Evolutionary conservation across 2,113 vertebrate genomes (phyloP).

Genomic region (Pelecanus crispus): DNA sequence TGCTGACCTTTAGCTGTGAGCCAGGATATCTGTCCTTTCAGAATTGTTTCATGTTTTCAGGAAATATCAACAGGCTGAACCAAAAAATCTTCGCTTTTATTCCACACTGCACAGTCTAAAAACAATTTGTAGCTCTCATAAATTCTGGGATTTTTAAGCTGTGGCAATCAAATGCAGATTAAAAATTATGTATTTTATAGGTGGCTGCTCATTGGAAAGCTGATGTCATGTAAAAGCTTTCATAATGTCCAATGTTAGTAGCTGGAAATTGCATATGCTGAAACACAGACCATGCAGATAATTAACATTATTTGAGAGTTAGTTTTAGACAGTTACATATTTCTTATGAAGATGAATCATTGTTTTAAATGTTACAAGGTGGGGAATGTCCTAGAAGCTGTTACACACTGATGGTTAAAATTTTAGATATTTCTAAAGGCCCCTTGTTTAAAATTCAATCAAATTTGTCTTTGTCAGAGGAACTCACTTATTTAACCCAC

Average conservation of each 20-base stretch:
- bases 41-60: conserved; percentile 42
- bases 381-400: not conserved
- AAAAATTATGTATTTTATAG: not conserved
- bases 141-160: not conserved
- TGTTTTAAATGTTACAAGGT: conserved; percentile 11
- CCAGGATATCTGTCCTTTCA: conserved; percentile 39
- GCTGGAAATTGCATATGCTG: not conserved
- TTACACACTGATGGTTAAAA: not conserved
- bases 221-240: not conserved
- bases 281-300: not conserved
- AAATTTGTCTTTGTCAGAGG: not conserved
- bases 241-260: not conserved
- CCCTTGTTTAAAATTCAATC: not conserved
- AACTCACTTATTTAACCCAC: not conserved
- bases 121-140: not conserved
- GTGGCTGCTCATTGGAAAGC: not conserved
- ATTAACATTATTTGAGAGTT: not conserved
- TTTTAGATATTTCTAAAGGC: not conserved
- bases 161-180: not conserved
- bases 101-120: not conserved
- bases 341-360: not conserved
- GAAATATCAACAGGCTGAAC: conserved; percentile 15
- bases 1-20: conserved; percentile 49
- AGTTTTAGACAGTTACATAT: conserved; percentile 6
- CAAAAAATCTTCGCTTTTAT: not conserved